Percentiles rank a stretch among this genome's conserved stretches.
phyloP scores from a whole-genome alignment of 2,113 vertebrate species.

The Festucalex cinctus region DNA sequence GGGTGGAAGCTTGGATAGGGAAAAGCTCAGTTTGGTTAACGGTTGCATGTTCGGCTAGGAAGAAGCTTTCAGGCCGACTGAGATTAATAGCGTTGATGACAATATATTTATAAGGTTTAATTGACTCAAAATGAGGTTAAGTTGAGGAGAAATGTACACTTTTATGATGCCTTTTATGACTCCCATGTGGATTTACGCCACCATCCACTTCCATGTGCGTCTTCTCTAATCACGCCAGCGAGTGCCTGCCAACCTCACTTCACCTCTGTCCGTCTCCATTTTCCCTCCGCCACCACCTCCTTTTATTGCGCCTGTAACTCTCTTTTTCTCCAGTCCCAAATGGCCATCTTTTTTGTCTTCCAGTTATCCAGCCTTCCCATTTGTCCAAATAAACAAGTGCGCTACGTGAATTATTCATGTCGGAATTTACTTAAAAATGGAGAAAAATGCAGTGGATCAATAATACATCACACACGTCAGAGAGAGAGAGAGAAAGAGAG shows the following conservation, averaged over 20 bases:
- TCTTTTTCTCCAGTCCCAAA: conserved; percentile 2
- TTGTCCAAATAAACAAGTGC: conserved; percentile 53
- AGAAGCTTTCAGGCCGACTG: background rate
- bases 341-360: background rate
- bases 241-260: conserved; percentile 4
- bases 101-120: background rate
- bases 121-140: background rate
- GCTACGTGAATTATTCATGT: conserved; percentile 49
- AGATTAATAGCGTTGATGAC: background rate
- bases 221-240: background rate
- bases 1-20: too few relatives aligned
- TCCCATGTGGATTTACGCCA: conserved; percentile 3
- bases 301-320: conserved; percentile 10
- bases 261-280: conserved; percentile 19
- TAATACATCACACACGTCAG: conserved; percentile 63
- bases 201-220: background rate
- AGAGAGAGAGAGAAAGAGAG: conserved; percentile 45
- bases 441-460: conserved; percentile 47
- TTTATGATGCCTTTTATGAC: background rate
- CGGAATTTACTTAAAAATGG: conserved; percentile 30
- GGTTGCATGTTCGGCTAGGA: background rate
- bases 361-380: conserved; percentile 23
- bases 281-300: conserved; percentile 3
- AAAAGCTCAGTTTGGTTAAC: too few relatives aligned
- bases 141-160: background rate